These are phyloP conservation scores for Cavia porcellus DNA, from an alignment of 2,113 vertebrate genomes.

Conservation along the genomic window DNA sequence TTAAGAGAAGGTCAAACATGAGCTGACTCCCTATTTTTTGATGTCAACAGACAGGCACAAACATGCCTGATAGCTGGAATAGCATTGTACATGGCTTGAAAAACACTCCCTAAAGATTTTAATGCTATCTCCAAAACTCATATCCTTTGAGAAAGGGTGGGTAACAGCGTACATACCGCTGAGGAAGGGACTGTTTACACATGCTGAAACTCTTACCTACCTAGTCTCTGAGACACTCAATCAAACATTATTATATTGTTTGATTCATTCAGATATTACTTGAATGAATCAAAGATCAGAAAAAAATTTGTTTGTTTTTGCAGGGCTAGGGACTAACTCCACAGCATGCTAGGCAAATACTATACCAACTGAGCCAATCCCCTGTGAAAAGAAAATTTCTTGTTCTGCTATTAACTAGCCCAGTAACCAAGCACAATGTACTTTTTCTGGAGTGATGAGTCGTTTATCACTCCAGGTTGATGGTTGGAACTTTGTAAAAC, in stretches of 20 bases:
- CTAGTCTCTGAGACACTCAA: neutral
- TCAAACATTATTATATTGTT: neutral
- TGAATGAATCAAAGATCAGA: neutral
- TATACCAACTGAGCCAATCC: neutral
- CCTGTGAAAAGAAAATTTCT: neutral
- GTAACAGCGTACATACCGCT: neutral
- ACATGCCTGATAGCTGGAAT: neutral
- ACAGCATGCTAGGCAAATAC: neutral
- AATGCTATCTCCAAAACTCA: neutral
- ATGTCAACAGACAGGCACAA: neutral
- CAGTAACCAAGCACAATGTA: neutral
- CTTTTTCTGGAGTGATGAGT: neutral
- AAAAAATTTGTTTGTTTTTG: neutral
- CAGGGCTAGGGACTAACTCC: neutral
- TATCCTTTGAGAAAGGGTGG: neutral
- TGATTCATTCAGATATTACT: neutral
- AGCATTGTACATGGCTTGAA: neutral
- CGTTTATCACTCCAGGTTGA: neutral
- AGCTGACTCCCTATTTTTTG: neutral
- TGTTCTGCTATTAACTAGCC: neutral
- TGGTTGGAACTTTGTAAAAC: neutral
- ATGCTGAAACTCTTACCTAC: neutral
- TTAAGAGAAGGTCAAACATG: neutral
- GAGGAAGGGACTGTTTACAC: neutral
- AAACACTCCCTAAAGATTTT: neutral